Conservation (phyloP, 2,888 invertebrate species). For the Octonoba sinensis region DNA sequence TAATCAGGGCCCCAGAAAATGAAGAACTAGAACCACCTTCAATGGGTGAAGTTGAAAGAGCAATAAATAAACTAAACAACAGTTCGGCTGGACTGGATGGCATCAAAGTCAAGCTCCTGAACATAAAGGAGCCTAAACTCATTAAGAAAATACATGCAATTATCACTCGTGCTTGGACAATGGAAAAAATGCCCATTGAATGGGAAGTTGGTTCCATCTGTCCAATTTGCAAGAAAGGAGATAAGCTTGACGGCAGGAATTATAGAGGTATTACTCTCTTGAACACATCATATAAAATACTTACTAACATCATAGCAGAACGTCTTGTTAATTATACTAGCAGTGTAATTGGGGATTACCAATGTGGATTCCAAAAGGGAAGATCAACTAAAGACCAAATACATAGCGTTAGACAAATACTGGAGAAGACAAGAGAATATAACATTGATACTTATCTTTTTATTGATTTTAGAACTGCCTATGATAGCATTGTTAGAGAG, state of each 20-base stretch:
- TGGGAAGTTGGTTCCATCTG: no score
- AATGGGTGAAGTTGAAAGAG: constrained; percentile 1
- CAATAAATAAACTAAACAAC: constrained; percentile 16
- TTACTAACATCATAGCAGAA: no score
- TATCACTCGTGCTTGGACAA: no score
- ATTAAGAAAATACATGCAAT: no score
- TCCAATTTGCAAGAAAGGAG: constrained; percentile 28
- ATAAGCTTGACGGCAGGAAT: not conserved
- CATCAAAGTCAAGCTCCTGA: not conserved
- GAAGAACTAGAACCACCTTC: constrained; percentile 12
- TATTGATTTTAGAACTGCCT: not conserved
- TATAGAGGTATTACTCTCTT: not conserved
- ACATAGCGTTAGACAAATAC: not conserved
- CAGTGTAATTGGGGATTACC: no score
- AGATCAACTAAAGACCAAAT: not conserved
- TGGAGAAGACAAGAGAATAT: not conserved
- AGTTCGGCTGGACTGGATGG: constrained; percentile 15
- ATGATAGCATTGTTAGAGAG: not conserved
- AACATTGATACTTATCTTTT: not conserved
- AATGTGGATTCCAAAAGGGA: not conserved
- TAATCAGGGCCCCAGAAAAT: constrained; percentile 1
- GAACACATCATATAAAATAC: no score
- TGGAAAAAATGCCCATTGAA: no score
- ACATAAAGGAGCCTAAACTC: no score
- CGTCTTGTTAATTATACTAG: no score